phyloP scores from a whole-genome alignment of 2,797 vertebrate genomes.

The Hirundo rustica region DNA sequence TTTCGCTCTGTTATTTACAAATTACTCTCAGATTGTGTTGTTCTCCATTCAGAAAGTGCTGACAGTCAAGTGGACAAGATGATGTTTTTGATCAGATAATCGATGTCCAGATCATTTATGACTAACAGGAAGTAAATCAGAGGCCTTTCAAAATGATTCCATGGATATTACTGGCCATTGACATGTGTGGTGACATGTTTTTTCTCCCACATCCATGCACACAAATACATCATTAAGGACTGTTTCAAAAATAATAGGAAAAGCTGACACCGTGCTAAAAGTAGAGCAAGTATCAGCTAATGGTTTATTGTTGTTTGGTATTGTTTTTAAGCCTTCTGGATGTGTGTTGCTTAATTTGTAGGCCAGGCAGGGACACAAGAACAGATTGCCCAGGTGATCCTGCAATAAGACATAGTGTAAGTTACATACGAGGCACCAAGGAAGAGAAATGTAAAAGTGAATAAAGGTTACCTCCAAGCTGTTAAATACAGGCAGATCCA shows the following conservation, averaged over 20 bases:
- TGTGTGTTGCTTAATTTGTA: not conserved
- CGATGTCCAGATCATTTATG: not conserved
- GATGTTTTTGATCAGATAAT: slow-evolving; percentile 16
- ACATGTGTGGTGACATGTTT: not conserved
- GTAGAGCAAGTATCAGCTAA: not conserved
- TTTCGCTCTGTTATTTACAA: not conserved
- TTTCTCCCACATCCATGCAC: not conserved
- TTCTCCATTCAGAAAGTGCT: not conserved
- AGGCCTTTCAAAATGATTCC: not conserved
- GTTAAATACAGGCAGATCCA: not conserved
- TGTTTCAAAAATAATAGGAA: not conserved
- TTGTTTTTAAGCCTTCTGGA: not conserved
- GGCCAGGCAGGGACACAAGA: not conserved
- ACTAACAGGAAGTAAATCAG: not conserved
- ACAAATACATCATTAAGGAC: not conserved
- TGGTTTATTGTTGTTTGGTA: not conserved
- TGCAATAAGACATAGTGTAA: not conserved
- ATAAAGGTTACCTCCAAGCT: not conserved
- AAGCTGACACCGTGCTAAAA: not conserved
- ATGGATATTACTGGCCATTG: not conserved
- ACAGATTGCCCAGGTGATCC: not conserved
- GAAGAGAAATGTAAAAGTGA: not conserved
- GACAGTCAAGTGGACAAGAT: not conserved
- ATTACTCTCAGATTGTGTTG: not conserved
- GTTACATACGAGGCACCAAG: not conserved